phyloP scores from a whole-genome alignment of 2,888 invertebrate species.

The Ormyrus rosae region DNA sequence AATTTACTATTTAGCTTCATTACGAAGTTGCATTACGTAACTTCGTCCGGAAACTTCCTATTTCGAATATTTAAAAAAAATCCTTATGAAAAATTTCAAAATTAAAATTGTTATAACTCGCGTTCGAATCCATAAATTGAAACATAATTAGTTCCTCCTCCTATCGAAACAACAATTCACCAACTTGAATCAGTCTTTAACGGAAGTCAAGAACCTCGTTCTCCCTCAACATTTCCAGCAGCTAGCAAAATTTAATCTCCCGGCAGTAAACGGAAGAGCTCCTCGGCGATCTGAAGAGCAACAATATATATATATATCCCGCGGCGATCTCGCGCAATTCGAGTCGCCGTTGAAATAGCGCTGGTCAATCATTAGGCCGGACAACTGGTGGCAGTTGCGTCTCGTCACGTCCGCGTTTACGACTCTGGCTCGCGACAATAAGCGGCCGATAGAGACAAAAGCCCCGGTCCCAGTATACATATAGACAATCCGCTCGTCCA shows the following conservation, averaged over 20 bases:
- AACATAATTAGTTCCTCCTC: too few relatives aligned
- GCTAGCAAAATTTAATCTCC: conserved; percentile 10
- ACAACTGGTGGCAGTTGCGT: conserved; percentile 8
- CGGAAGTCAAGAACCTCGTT: not conserved
- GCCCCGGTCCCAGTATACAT: conserved; percentile 15
- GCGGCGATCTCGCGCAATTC: not conserved
- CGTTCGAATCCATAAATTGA: too few relatives aligned
- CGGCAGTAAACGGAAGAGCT: not conserved
- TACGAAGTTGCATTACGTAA: too few relatives aligned
- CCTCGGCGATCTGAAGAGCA: not conserved
- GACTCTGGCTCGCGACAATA: not conserved
- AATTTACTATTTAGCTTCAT: too few relatives aligned
- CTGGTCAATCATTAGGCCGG: conserved; percentile 21
- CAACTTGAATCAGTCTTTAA: too few relatives aligned
- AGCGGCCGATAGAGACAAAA: conserved; percentile 24
- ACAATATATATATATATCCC: not conserved
- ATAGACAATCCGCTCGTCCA: not conserved
- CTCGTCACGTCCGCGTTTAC: conserved; percentile 29
- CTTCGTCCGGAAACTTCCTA: too few relatives aligned
- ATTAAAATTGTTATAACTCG: too few relatives aligned
- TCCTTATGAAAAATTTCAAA: too few relatives aligned
- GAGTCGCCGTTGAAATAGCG: conserved; percentile 9
- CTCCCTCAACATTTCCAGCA: not conserved
- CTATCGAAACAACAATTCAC: too few relatives aligned
- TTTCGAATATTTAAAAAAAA: too few relatives aligned